Percentiles rank a stretch among this genome's conserved stretches.
Conservation (phyloP, 2,888 invertebrate genomes). For the Ophion obscuratus region DNA sequence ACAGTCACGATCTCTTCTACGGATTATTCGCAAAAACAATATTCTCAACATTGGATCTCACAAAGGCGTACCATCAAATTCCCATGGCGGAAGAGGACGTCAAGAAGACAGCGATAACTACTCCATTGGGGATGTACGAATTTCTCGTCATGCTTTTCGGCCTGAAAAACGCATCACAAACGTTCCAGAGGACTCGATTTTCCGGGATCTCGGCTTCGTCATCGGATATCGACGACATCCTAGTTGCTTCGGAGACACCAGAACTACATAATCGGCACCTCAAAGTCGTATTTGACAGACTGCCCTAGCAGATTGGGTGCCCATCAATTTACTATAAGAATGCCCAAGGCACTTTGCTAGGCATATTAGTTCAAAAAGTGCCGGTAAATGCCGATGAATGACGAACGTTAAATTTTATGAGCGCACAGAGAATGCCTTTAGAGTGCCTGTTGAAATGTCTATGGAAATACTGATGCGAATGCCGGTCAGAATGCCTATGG, state of each 20-base stretch:
- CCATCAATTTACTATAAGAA: constrained; percentile 17
- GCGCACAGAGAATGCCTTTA: constrained; percentile 10
- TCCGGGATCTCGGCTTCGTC: constrained; percentile 49
- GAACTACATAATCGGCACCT: constrained; percentile 59
- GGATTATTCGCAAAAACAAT: constrained; percentile 65
- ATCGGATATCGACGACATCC: constrained; percentile 54
- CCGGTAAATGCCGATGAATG: constrained; percentile 21
- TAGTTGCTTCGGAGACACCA: constrained; percentile 32
- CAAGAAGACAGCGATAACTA: constrained; percentile 56
- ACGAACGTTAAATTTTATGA: constrained; percentile 8
- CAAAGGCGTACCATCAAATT: constrained; percentile 49
- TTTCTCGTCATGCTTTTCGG: constrained; percentile 60
- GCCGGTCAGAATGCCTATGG: not conserved
- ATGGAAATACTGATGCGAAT: not conserved
- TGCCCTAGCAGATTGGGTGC: constrained; percentile 33
- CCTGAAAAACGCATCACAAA: constrained; percentile 46
- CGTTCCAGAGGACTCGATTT: constrained; percentile 44
- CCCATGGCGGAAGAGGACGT: constrained; percentile 53
- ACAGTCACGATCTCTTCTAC: constrained; percentile 71
- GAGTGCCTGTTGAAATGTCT: constrained; percentile 10
- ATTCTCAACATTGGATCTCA: constrained; percentile 57
- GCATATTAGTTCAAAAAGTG: constrained; percentile 14
- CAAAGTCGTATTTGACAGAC: constrained; percentile 7
- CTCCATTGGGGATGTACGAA: constrained; percentile 66
- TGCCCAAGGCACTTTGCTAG: constrained; percentile 19